Base-by-base conservation (phyloP, 1,140 invertebrate genomes). In the Ladona fulva region DNA sequence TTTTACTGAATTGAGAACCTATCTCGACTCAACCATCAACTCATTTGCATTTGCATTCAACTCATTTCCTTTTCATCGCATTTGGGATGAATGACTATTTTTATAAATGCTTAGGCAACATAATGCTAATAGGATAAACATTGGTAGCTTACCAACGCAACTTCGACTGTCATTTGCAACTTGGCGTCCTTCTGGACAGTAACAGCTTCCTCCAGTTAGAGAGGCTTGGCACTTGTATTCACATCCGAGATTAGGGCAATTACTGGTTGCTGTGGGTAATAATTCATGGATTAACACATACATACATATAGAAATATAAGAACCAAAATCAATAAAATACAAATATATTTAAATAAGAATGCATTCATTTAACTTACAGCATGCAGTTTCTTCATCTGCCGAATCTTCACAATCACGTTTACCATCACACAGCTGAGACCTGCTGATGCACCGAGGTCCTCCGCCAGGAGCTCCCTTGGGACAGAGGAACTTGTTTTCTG, bases 401-500 rank as follows among this genome's bases (percentile, higher is more conserved):
- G 92, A 92, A 83, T 97, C 94, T 52, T 91, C 90, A 82, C 97
- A 99, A 83, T 99, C 96, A 24, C 88, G 86, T 80, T 94, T 93
- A 0, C 92, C 93, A 84, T 99, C 95, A 84, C 97, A 99, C 0
- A 99, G 88, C 83, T 95, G 92, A 0, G 90, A 89, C 79, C 93
- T 90, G 11, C 93, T 90, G 78, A 99, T 98, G 82, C 97, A 99
- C 80, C 94, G 91, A 78, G 93, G 92, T 6, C 52, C n/a, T 7
- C 91, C 91, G 16, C 88, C 89, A 0, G 87, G 84, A 0, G 87
- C 89, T 24, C 93, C 91, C 83, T 92, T 89, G 0, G 95, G 94
- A 83, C 96, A 98, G 16, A 95, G 88, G 86, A 96, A 98, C 86
- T 97, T 96, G 80, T 95, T 93, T 78, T 94, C 93, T 12, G 95